phyloP scores from a whole-genome alignment of 2,797 vertebrate species.

The Allochrocebus solatus region DNA sequence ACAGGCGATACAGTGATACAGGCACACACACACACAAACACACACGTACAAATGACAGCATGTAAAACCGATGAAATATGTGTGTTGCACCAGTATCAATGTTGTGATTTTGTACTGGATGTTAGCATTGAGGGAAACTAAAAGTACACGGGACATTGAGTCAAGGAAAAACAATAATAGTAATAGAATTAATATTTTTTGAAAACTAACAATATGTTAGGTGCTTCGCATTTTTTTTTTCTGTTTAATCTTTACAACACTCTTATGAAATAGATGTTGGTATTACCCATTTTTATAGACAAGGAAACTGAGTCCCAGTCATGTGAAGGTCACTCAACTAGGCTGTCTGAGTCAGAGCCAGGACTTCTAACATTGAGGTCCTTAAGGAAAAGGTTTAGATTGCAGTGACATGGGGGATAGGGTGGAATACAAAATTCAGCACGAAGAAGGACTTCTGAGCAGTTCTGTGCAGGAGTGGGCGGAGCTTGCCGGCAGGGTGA shows the following conservation, averaged over 20 bases:
- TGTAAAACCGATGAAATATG: background rate
- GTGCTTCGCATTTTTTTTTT: background rate
- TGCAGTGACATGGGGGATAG: background rate
- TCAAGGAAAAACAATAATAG: background rate
- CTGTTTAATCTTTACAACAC: background rate
- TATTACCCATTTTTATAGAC: background rate
- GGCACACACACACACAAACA: background rate
- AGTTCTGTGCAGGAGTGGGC: background rate
- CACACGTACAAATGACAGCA: background rate
- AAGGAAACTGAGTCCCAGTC: background rate
- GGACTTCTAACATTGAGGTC: background rate
- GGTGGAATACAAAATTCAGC: background rate
- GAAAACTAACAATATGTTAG: background rate
- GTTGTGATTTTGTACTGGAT: background rate
- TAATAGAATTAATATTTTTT: background rate
- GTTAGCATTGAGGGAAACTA: background rate
- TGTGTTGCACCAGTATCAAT: background rate
- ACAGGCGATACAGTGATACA: background rate
- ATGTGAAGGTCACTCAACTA: background rate
- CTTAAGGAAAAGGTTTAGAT: background rate
- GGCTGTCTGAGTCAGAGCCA: background rate
- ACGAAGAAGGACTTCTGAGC: rapidly evolving
- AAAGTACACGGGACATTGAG: background rate
- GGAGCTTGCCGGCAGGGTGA: background rate
- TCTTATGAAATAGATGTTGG: background rate